phyloP scores from a whole-genome alignment of 2,113 vertebrate species.

The Calypte anna region DNA sequence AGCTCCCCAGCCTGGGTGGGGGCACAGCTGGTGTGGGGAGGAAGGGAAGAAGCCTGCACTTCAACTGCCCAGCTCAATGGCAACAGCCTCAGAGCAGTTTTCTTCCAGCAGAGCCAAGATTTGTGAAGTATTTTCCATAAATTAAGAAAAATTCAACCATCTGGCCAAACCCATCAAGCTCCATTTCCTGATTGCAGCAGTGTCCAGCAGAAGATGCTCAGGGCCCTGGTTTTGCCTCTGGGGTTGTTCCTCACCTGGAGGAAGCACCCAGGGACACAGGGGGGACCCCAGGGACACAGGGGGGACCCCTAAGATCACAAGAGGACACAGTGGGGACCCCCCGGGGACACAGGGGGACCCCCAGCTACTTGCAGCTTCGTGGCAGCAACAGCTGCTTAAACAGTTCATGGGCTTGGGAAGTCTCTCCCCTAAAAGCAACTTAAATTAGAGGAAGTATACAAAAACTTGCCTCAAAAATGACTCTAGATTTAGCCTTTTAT shows the following conservation, averaged over 20 bases:
- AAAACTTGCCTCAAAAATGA: background rate
- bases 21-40: background rate
- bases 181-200: background rate
- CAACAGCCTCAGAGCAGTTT: background rate
- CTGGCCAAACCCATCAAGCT: background rate
- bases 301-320: too few relatives aligned
- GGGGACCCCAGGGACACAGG: background rate
- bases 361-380: background rate
- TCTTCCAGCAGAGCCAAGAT: background rate
- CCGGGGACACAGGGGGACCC: background rate
- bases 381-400: background rate
- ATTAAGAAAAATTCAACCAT: background rate
- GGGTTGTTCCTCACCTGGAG: background rate
- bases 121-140: background rate
- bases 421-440: background rate
- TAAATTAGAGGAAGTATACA: fast-evolving
- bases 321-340: too few relatives aligned
- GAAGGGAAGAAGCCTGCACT: background rate
- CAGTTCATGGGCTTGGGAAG: background rate
- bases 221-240: background rate
- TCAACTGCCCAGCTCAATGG: background rate
- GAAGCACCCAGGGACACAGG: background rate
- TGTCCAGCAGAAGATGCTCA: background rate
- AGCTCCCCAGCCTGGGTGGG: background rate
- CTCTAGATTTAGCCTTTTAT: background rate